A percentile compares a stretch with the other conserved stretches of the same genome.
Conservation (phyloP, 2,888 invertebrate genomes). For the Rhyacophila evoluta region DNA sequence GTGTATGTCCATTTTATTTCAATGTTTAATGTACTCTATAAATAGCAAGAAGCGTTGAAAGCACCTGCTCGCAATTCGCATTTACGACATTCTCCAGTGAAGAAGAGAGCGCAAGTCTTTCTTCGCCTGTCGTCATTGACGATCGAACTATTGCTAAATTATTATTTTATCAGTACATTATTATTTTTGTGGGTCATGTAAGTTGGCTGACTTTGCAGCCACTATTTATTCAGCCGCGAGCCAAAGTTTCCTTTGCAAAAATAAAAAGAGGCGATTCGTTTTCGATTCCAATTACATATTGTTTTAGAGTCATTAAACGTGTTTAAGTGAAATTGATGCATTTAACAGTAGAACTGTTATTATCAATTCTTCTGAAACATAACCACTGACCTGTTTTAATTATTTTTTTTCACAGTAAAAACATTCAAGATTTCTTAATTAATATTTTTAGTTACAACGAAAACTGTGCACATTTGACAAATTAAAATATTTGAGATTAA, state of each 20-base stretch:
- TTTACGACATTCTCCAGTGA: background rate
- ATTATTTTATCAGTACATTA: background rate
- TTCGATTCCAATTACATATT: background rate
- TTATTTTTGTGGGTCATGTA: background rate
- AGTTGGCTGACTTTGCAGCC: background rate
- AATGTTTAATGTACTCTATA: background rate
- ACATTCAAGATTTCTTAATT: too few species aligned
- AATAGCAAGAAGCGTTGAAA: background rate
- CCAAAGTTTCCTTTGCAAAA: background rate
- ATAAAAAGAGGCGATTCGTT: background rate
- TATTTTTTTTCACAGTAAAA: too few species aligned
- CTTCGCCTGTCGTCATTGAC: background rate
- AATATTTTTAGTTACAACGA: too few species aligned
- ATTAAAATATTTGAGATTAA: too few species aligned
- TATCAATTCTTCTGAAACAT: too few species aligned
- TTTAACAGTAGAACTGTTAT: too few species aligned
- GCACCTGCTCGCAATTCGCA: background rate
- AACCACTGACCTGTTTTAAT: too few species aligned
- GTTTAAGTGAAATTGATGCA: background rate
- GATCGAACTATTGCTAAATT: background rate
- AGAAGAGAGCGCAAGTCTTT: background rate
- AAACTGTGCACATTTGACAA: too few species aligned
- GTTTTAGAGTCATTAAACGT: background rate
- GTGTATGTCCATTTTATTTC: too few species aligned
- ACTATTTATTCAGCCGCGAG: background rate